Conservation (phyloP, 37 sponge, comb jelly and placozoan species). For the Spongilla lacustris region DNA sequence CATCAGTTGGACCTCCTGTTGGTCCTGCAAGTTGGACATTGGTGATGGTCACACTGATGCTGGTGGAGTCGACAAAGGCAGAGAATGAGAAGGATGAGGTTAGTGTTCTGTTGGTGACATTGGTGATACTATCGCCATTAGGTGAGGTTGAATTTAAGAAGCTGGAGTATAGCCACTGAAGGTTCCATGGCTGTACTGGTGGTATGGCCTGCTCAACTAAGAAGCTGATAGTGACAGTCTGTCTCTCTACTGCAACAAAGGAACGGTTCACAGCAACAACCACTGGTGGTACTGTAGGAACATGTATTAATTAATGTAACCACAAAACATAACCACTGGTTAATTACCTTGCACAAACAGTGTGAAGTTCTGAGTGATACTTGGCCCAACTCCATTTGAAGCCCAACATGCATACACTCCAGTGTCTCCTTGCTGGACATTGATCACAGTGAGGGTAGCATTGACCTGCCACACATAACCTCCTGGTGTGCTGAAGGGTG, state of each 20-base stretch:
- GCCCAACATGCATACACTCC: slow-evolving; percentile 32
- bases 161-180: slow-evolving; percentile 57
- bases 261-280: slow-evolving; percentile 5
- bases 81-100: slow-evolving; percentile 26
- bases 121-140: slow-evolving; percentile 30
- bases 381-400: slow-evolving; percentile 3
- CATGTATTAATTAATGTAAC: neutral
- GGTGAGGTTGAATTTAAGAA: neutral
- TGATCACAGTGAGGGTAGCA: neutral
- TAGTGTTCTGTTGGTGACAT: slow-evolving; percentile 25
- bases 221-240: slow-evolving; percentile 26
- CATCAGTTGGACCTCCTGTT: slow-evolving; percentile 36
- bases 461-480: slow-evolving; percentile 7
- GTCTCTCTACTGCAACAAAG: slow-evolving; percentile 23
- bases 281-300: slow-evolving; percentile 62
- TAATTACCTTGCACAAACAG: slow-evolving; percentile 46
- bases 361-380: neutral
- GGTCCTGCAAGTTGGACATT: slow-evolving; percentile 20
- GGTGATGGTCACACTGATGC: slow-evolving; percentile 18
- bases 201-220: slow-evolving; percentile 53
- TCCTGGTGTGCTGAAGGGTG: slow-evolving; percentile 6
- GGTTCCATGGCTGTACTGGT: slow-evolving; percentile 14
- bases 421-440: neutral
- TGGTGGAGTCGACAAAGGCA: neutral
- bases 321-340: neutral